Evolutionary conservation across 2,113 vertebrate species (phyloP), one percentile per base, ranked within the genome.

Genomic region (Alectura lathami): DNA sequence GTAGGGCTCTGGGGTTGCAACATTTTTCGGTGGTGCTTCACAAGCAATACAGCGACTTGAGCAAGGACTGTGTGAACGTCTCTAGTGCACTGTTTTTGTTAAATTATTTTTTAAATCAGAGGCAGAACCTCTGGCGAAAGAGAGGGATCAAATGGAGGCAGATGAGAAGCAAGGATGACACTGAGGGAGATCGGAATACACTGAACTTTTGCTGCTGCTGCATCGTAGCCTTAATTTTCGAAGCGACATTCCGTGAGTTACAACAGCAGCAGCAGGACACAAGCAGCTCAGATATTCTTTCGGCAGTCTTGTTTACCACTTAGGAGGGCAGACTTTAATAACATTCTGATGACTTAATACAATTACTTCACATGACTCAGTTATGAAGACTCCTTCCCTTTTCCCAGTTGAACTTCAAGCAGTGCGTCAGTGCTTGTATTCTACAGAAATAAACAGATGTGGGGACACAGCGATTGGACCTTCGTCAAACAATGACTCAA

Each of bases 321-420:
- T 42, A 59, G 38, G 48, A 79, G 29, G 53, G 54, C 59, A 93
- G 76, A 56, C 17, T 60, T 38, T 18, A 72, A 36, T 73, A 79
- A 82, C 47, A 57, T 73, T 72, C 72, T 82, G 43, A 72, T 95
- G 91, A 91, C 68, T 53, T 59, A 36, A 67, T 62, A 38, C 59
- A 72, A 67, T 94, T 73, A 74, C 54, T 83, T 84, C 72, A 78
- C 7, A 34, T 53, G 56, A 73, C 43, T 74, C 54, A 91, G 75
- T 24, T 22, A 75, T 40, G 57, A 75, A 67, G 54, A 27, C 62
- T 70, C 51, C 45, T 47, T 67, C 70, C 68, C 22, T 74, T 67
- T 56, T 40, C 26, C 4, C 67, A 89, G 78, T 5, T 63, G 62
- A 32, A 24, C 54, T 47, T 86, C 57, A 77, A 73, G 34, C 8